A percentile compares a stretch with the other conserved stretches of the same genome.
phyloP scores from a whole-genome alignment of 2,888 invertebrate species.

The Orthonevra nobilis region DNA sequence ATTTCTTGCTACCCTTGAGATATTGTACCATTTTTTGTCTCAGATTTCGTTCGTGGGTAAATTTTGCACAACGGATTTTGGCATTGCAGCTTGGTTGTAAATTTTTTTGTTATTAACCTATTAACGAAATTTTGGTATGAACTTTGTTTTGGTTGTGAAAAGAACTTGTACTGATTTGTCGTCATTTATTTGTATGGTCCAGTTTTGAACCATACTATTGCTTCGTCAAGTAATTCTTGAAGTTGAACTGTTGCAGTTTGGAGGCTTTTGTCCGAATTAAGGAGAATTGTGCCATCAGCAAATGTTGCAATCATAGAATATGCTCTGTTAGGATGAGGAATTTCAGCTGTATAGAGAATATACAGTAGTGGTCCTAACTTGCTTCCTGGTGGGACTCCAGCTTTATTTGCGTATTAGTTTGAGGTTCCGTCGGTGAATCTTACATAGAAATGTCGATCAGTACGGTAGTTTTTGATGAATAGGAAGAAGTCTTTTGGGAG shows the following conservation, averaged over 20 bases:
- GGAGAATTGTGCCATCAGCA: slow-evolving; percentile 1
- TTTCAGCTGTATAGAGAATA: not conserved
- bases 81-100: too few relatives aligned
- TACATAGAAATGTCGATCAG: not conserved
- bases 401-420: not conserved
- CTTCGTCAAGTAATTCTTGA: slow-evolving; percentile 10
- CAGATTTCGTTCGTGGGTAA: too few relatives aligned
- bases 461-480: not conserved
- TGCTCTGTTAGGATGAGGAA: slow-evolving; percentile 5
- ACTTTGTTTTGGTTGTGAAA: too few relatives aligned
- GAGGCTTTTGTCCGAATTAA: not conserved
- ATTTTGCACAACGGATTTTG: too few relatives aligned
- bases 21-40: too few relatives aligned
- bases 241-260: slow-evolving; percentile 1
- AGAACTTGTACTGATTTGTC: not conserved
- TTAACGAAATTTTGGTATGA: too few relatives aligned
- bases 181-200: slow-evolving; percentile 8
- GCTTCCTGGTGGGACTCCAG: not conserved
- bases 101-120: too few relatives aligned
- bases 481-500: not conserved
- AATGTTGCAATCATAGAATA: slow-evolving; percentile 7
- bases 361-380: slow-evolving; percentile 1
- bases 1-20: too few relatives aligned
- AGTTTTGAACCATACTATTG: not conserved
- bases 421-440: not conserved